Conservation (phyloP, 2,113 vertebrate species). For the Amia ocellicauda region DNA sequence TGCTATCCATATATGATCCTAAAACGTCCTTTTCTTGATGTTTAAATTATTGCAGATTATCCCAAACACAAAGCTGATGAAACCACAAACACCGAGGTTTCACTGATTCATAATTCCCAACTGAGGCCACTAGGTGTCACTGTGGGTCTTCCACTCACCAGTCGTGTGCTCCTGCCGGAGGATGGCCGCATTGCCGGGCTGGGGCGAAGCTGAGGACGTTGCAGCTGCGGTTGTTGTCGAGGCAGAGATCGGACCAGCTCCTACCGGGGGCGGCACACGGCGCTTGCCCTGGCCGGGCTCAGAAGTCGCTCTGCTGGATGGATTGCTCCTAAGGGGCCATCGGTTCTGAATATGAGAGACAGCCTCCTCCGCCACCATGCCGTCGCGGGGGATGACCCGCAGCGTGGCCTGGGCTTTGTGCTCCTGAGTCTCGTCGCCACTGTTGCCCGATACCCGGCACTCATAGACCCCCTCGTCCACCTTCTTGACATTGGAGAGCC, state of each 20-base stretch:
- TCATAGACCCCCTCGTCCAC: constrained; percentile 88
- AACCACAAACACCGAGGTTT: no score
- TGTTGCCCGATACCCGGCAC: constrained; percentile 87
- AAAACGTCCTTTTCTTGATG: no score
- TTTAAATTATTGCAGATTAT: no score
- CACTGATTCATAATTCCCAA: no score
- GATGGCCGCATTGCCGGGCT: constrained; percentile 64
- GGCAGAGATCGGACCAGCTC: constrained; percentile 46
- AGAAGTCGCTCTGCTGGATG: constrained; percentile 52
- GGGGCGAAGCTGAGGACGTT: constrained; percentile 70
- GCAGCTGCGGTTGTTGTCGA: constrained; percentile 52
- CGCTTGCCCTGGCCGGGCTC: constrained; percentile 59
- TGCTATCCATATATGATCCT: no score
- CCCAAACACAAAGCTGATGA: no score
- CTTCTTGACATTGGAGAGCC: constrained; percentile 80
- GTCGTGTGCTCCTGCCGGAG: constrained; percentile 75
- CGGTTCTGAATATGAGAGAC: constrained; percentile 88
- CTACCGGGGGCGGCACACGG: constrained; percentile 44
- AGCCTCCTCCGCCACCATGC: constrained; percentile 86
- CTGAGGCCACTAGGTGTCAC: constrained; percentile 46
- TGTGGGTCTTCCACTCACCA: constrained; percentile 66
- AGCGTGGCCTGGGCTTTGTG: constrained; percentile 81
- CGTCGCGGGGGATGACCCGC: constrained; percentile 69
- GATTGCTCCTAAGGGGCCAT: constrained; percentile 66
- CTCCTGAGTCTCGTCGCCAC: constrained; percentile 82